Evolutionary conservation across 2,888 invertebrate species (phyloP), one percentile per base, ranked within the genome.

Genomic region (Drosophila macrothrix): DNA sequence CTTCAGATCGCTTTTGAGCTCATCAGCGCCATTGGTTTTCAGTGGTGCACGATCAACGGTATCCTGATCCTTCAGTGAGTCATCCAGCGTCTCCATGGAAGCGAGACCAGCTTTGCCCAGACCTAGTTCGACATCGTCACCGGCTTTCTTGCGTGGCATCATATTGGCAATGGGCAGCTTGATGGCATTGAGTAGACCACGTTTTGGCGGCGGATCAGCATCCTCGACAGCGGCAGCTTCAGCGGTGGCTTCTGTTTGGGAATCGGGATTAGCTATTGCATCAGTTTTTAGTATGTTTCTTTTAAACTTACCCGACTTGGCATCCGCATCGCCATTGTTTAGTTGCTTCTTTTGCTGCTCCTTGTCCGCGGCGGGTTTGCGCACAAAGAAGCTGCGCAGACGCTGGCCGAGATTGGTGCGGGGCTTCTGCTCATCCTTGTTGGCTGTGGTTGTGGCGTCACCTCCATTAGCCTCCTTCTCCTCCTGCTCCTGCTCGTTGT

Each of bases 71-170:
- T 95, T 94, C 25, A 94, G 93, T 80, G 96, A 95, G 83, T 97
- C 97, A 90, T 96, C 97, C 53, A 97, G 93, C 0, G 97, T 97
- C 92, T 97, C 97, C 95, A 96, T 96, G 9, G 97, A 97, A 1
- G 97, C 97, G 60, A 97, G 94, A 28, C 96, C 96, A 9, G 96
- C 96, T 80, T 95, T 95, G 70, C 94, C 94, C 63, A 94, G 90
- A 67, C 94, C 95, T 56, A 94, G 93, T 67, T 95, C 94, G 37
- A 94, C 92, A 90, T 95, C 95, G 52, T 93, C 94, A 84, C 94
- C 92, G 65, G 93, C 92, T 80, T 93, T 93, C 86, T 94, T 93
- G 84, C 94, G 94, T 87, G 95, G 95, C 83, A 95, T 94, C 86
- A 95, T 94, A 85, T 94, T 95, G 33, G 94, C 95, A 76, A 95